A percentile compares a stretch with the other conserved stretches of the same genome.
Conservation (phyloP, 2,113 vertebrate genomes). For the Pangasianodon gigas region DNA sequence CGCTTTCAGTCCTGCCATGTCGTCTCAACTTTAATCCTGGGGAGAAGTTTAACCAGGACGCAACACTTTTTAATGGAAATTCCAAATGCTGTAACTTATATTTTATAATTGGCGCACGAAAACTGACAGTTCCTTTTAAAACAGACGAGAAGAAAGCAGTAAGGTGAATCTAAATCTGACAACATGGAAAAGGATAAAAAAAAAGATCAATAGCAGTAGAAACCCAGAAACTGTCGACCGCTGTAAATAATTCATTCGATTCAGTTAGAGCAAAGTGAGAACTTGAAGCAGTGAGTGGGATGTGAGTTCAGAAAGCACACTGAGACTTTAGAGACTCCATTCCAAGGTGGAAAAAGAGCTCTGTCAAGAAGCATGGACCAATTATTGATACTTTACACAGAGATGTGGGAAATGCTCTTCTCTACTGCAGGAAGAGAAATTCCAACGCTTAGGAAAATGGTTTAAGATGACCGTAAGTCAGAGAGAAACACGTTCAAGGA, state of each 20-base stretch:
- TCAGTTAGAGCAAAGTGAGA: constrained; percentile 33
- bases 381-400: constrained; percentile 46
- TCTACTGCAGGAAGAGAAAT: background rate
- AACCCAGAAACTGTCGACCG: constrained; percentile 30
- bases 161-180: constrained; percentile 25
- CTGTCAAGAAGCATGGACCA: constrained; percentile 34
- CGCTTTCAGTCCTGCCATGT: constrained; percentile 29
- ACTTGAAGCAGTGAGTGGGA: constrained; percentile 45
- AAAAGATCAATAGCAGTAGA: constrained; percentile 22
- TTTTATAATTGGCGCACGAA: background rate
- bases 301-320: constrained; percentile 34
- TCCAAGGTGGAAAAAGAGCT: constrained; percentile 22
- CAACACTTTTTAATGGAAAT: constrained; percentile 1
- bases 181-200: constrained; percentile 5
- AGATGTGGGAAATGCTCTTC: constrained; percentile 31
- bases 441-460: constrained; percentile 18
- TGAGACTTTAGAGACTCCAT: constrained; percentile 22
- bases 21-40: constrained; percentile 32
- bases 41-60: constrained; percentile 29
- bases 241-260: constrained; percentile 50
- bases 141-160: background rate
- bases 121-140: constrained; percentile 4
- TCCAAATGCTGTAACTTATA: background rate
- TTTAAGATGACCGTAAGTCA: background rate
- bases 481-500: background rate